Base-by-base conservation (phyloP, 2,113 vertebrate genomes). In the Talpa occidentalis region DNA sequence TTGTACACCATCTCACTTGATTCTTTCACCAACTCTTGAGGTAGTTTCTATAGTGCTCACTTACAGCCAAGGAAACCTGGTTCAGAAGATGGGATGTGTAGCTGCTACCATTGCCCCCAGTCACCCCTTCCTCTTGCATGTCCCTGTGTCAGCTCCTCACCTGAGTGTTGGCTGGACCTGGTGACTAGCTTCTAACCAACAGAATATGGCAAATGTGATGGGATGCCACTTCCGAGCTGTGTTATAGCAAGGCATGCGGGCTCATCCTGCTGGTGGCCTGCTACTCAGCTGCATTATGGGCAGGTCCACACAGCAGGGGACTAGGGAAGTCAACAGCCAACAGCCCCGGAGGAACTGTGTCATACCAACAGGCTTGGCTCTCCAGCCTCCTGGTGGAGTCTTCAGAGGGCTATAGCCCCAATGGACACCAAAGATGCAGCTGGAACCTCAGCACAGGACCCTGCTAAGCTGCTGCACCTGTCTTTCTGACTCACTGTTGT, bases 331-430 rank as follows among this genome's bases (percentile, higher is more conserved):
- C 64, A 35, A 59, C 44, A 76, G 66, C n/a, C 54, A 30, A 40
- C 12, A 62, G 52, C 60, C 3, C 3, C 0, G 60, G 42, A 62
- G 35, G 30, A 72, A 30, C 3, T 0, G 12, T 10, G 37, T 15
- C 64, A 52, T 1, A 0, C 12, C 76, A 42, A 7, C 40, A 40
- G 86, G 32, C 42, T 52, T 19, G 42, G 78, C 0, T 0, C 0
- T 4, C 44, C 35, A 22, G 69, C 24, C 16, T 66, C 6, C 37
- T 22, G 4, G 28, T 17, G 3, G 56, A 79, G 22, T 22, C 16
- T 42, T 26, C 28, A 79, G 47, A 67, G 30, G 28, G 72, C 10
- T 44, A 21, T 8, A 77, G 60, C 32, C 62, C 28, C 4, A 3
- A 5, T 16, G 8, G 22, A 72, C 15, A 9, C 4, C 15, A 10